Evolutionary conservation across 2,888 invertebrate genomes (phyloP).

Genomic region (Cosmia pyralina): DNA sequence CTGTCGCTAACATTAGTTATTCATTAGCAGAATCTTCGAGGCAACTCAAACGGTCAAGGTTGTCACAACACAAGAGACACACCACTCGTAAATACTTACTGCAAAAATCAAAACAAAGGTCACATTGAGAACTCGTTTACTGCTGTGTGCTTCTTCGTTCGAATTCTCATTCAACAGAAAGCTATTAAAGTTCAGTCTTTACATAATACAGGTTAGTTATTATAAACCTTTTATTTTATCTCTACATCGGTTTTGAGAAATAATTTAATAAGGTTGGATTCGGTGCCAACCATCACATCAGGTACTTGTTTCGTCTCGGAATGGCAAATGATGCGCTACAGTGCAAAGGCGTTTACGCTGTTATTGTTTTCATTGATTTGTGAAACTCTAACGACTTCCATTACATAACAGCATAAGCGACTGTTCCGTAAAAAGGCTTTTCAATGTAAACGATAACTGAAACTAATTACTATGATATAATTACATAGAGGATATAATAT

Average conservation of each 20-base stretch:
- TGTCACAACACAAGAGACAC: constrained; percentile 71
- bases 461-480: constrained; percentile 25
- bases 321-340: neutral
- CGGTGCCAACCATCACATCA: neutral
- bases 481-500: constrained; percentile 15
- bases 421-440: neutral
- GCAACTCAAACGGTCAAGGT: constrained; percentile 74
- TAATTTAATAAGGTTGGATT: neutral
- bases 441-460: constrained; percentile 25
- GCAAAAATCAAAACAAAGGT: constrained; percentile 75
- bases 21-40: constrained; percentile 65
- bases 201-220: constrained; percentile 3
- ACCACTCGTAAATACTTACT: constrained; percentile 71
- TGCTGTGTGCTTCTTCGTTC: constrained; percentile 31
- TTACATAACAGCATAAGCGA: neutral
- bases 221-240: constrained; percentile 10
- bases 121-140: constrained; percentile 69
- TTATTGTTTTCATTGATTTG: neutral
- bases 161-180: constrained; percentile 49
- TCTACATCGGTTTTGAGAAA: neutral
- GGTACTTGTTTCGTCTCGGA: neutral
- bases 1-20: constrained; percentile 61
- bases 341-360: neutral
- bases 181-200: constrained; percentile 36
- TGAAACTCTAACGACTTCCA: neutral